Evolutionary conservation across 2,113 vertebrate genomes (phyloP).

Genomic region (Psittacus erithacus): DNA sequence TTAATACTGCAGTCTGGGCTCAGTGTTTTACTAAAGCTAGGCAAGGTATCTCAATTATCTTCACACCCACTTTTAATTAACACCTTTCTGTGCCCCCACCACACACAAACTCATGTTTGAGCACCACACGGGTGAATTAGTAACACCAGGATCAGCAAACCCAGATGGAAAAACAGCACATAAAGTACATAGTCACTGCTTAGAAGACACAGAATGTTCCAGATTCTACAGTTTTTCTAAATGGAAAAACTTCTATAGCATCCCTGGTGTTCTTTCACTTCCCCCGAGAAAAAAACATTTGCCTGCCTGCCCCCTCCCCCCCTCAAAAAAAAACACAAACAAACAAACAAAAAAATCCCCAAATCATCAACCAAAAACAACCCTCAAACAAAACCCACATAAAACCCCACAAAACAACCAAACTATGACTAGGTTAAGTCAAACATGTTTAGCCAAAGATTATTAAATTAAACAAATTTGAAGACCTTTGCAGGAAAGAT

Average conservation of each 20-base stretch:
- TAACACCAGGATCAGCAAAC: background rate
- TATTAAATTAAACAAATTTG: background rate
- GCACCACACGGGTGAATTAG: background rate
- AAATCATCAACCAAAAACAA: background rate
- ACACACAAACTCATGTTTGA: background rate
- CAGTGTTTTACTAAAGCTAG: background rate
- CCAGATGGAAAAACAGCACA: background rate
- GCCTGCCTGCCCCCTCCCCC: fast-evolving
- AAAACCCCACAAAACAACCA: background rate
- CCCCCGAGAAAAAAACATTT: background rate
- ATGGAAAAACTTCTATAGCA: background rate
- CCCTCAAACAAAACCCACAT: background rate
- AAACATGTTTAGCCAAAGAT: background rate
- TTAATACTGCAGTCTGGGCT: background rate
- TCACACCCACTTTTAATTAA: background rate
- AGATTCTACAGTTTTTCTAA: background rate
- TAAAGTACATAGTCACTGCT: background rate
- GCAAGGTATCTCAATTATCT: background rate
- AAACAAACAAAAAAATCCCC: background rate
- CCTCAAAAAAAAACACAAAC: too few relatives aligned
- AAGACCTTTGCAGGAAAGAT: background rate
- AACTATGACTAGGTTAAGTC: background rate
- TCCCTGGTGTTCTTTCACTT: background rate
- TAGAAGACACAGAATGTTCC: background rate
- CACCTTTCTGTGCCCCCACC: background rate